A percentile compares a stretch with the other conserved stretches of the same genome.
Conservation (phyloP, 2,888 invertebrate genomes). For the Mythimna albipuncta region DNA sequence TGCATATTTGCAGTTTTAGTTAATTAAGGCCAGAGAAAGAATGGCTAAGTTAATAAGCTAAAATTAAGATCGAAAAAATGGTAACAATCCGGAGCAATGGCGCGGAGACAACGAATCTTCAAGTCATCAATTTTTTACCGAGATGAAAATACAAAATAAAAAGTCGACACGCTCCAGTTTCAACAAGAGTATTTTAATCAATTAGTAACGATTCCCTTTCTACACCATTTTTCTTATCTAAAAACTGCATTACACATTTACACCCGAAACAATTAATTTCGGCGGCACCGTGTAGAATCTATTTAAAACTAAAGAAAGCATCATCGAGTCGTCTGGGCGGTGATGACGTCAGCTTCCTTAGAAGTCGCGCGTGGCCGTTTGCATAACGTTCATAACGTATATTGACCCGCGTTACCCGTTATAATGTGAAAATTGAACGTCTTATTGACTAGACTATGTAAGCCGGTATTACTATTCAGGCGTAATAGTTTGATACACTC, state of each 20-base stretch:
- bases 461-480: conserved; percentile 2
- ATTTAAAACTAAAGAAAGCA: conserved; percentile 45
- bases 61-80: conserved; percentile 11
- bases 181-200: conserved; percentile 20
- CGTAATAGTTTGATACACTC: conserved; percentile 31
- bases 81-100: conserved; percentile 19
- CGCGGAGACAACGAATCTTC: conserved; percentile 7
- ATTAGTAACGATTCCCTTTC: conserved; percentile 12
- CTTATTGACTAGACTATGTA: conserved; percentile 41
- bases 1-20: neutral
- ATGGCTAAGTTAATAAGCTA: conserved; percentile 11
- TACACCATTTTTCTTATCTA: conserved; percentile 31
- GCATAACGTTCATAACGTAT: conserved; percentile 59
- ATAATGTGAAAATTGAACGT: conserved; percentile 52
- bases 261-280: conserved; percentile 34
- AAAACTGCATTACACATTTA: conserved; percentile 27
- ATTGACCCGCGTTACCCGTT: conserved; percentile 66
- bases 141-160: conserved; percentile 2
- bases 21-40: conserved; percentile 19
- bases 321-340: conserved; percentile 28
- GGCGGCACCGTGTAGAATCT: conserved; percentile 34
- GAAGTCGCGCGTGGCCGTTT: conserved; percentile 47
- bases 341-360: conserved; percentile 38
- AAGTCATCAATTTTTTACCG: neutral
- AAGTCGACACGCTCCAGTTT: conserved; percentile 22